Conservation (phyloP, 2,888 invertebrate genomes). For the Muscina levida region DNA sequence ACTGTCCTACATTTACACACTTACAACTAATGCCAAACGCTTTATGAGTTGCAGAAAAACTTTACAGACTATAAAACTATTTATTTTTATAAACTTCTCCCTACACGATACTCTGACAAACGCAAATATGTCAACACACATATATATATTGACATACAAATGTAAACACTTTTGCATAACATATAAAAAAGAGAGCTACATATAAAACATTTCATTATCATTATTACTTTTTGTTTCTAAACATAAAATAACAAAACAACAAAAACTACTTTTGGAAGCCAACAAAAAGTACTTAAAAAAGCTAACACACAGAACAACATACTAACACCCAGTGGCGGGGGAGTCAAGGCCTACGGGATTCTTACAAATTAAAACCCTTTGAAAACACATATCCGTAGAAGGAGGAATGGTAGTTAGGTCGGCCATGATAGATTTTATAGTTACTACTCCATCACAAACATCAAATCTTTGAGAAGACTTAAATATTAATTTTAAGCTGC, state of each 20-base stretch:
- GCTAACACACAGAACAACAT: neutral
- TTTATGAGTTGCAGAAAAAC: neutral
- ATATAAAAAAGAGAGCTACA: neutral
- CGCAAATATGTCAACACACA: constrained; percentile 33
- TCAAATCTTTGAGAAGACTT: too few species aligned
- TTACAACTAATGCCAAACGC: neutral
- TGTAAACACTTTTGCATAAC: too few species aligned
- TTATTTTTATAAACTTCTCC: too few species aligned
- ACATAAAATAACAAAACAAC: neutral
- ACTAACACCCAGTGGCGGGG: neutral
- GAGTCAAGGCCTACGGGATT: too few species aligned
- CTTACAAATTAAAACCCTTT: too few species aligned
- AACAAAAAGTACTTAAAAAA: constrained; percentile 15
- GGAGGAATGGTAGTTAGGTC: neutral
- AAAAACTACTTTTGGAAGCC: neutral
- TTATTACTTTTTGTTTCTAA: constrained; percentile 22
- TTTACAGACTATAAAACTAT: neutral
- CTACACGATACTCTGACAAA: neutral
- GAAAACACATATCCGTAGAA: too few species aligned
- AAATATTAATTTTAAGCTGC: too few species aligned
- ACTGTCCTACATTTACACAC: too few species aligned
- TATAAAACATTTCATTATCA: constrained; percentile 24
- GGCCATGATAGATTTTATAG: neutral
- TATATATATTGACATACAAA: neutral
- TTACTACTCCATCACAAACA: neutral